phyloP scores from a whole-genome alignment of 2,888 invertebrate genomes.

The Ormyrus nitidulus region DNA sequence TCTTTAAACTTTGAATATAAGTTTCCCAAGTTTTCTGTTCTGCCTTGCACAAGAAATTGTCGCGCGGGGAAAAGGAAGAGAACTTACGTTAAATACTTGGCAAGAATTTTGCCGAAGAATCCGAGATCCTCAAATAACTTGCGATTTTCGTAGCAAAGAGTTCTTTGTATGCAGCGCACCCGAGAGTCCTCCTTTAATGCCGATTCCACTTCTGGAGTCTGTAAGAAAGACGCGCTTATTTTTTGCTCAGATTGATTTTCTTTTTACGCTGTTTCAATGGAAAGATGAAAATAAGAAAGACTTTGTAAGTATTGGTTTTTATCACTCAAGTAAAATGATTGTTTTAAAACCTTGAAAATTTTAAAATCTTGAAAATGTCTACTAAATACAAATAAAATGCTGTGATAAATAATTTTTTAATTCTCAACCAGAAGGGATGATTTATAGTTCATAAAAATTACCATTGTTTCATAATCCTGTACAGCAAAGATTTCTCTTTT shows the following conservation, averaged over 20 bases:
- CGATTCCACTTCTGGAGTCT: conserved; percentile 69
- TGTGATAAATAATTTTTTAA: too few relatives aligned
- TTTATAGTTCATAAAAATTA: not conserved
- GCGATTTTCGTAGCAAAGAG: conserved; percentile 70
- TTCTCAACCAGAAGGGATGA: too few relatives aligned
- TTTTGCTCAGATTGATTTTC: too few relatives aligned
- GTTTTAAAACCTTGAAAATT: too few relatives aligned
- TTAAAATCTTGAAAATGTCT: too few relatives aligned
- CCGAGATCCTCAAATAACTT: conserved; percentile 68
- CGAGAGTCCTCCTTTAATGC: conserved; percentile 68
- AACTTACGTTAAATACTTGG: conserved; percentile 70
- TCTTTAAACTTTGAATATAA: not conserved
- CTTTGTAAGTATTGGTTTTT: too few relatives aligned
- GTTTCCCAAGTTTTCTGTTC: not conserved
- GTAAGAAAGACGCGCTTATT: conserved; percentile 11
- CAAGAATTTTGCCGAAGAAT: conserved; percentile 64
- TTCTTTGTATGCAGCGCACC: conserved; percentile 70
- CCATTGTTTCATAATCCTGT: conserved; percentile 25
- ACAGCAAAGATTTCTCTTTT: conserved; percentile 65
- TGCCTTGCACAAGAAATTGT: not conserved
- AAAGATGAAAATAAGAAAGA: too few relatives aligned
- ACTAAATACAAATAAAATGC: too few relatives aligned
- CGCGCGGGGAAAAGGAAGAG: not conserved
- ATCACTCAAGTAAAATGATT: too few relatives aligned
- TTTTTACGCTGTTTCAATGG: too few relatives aligned